phyloP scores from a whole-genome alignment of 1,140 invertebrate species.

The Goniozus legneri region DNA sequence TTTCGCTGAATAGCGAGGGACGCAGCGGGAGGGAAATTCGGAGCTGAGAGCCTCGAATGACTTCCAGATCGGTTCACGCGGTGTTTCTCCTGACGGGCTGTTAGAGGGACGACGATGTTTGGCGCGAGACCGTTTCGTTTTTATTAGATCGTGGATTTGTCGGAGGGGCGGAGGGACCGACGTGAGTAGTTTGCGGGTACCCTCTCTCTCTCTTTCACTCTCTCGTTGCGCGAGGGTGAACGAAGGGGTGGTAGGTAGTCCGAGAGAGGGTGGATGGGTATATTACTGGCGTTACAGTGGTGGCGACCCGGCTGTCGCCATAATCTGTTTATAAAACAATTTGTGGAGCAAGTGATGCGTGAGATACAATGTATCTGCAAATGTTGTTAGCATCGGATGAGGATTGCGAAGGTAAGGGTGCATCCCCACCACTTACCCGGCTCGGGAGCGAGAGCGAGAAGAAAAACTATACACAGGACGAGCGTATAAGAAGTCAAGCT shows the following conservation, averaged over 20 bases:
- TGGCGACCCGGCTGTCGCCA: slow-evolving; percentile 44
- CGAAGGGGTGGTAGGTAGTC: background rate
- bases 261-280: slow-evolving; percentile 20
- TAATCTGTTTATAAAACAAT: slow-evolving; percentile 60
- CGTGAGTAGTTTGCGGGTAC: too few species aligned
- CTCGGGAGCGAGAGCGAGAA: too few species aligned
- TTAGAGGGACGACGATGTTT: background rate
- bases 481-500: too few species aligned
- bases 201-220: too few species aligned
- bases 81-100: background rate
- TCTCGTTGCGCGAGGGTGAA: slow-evolving; percentile 7
- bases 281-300: slow-evolving; percentile 31
- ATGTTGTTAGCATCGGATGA: slow-evolving; percentile 57
- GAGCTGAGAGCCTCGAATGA: too few species aligned
- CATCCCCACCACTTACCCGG: too few species aligned
- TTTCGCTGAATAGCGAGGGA: too few species aligned
- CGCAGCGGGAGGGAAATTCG: too few species aligned
- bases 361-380: slow-evolving; percentile 58
- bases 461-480: too few species aligned
- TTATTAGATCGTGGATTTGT: background rate
- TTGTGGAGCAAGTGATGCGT: slow-evolving; percentile 56
- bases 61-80: background rate
- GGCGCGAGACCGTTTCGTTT: too few species aligned
- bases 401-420: slow-evolving; percentile 48
- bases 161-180: background rate